Conservation (phyloP, 2,888 invertebrate genomes). For the Pristionchus arcanus region DNA sequence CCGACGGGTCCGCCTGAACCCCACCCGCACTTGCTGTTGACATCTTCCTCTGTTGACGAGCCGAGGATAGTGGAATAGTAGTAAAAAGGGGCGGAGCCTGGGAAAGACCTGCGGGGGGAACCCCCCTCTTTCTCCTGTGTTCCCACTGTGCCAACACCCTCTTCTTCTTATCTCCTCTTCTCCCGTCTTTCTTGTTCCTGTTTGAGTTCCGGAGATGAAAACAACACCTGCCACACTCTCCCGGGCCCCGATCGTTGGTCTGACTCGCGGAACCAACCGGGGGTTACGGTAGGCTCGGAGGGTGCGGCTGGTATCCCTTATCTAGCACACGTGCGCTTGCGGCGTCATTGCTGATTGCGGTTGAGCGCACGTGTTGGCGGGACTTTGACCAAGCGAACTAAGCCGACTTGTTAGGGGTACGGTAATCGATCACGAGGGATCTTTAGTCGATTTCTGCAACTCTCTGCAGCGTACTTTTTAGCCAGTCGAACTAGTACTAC, state of each 20-base stretch:
- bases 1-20: background rate
- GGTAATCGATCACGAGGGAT: background rate
- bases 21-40: background rate
- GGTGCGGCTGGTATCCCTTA: background rate
- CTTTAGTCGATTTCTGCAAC: background rate
- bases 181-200: background rate
- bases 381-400: constrained; percentile 2
- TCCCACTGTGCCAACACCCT: background rate
- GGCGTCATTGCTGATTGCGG: background rate
- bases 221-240: constrained; percentile 10
- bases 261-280: background rate
- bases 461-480: background rate
- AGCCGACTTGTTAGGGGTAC: background rate
- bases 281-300: background rate
- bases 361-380: background rate
- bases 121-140: background rate
- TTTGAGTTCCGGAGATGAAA: constrained; percentile 22
- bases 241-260: background rate
- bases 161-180: constrained; percentile 23
- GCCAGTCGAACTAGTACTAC: background rate
- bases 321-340: constrained; percentile 19
- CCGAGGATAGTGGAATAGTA: background rate
- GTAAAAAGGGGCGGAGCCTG: background rate
- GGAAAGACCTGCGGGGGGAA: constrained; percentile 28
- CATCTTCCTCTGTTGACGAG: background rate